A percentile compares a stretch with the other conserved stretches of the same genome.
Conservation (phyloP, 2,888 invertebrate genomes). For the Lacanobia oleracea region DNA sequence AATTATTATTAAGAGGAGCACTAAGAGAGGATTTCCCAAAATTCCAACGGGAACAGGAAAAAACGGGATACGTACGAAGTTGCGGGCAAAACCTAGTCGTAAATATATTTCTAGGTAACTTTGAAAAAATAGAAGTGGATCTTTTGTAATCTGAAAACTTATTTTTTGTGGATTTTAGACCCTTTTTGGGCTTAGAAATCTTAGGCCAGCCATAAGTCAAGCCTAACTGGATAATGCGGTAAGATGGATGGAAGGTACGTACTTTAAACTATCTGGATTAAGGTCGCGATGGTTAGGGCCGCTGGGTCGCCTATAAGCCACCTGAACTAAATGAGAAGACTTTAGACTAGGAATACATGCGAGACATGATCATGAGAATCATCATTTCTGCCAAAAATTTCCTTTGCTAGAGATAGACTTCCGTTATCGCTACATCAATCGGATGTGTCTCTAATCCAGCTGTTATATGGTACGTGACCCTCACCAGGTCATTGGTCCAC, state of each 20-base stretch:
- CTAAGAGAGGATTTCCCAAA: too few species aligned
- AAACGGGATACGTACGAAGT: too few species aligned
- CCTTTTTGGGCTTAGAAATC: conserved; percentile 21
- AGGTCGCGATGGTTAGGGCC: too few species aligned
- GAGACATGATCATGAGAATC: not conserved
- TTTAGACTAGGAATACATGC: too few species aligned
- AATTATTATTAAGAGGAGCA: too few species aligned
- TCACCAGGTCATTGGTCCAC: not conserved
- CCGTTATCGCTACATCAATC: too few species aligned
- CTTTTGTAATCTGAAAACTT: conserved; percentile 28
- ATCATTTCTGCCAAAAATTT: not conserved
- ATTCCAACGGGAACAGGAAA: too few species aligned
- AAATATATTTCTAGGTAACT: conserved; percentile 28
- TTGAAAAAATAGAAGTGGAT: conserved; percentile 18
- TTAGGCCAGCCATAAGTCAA: conserved; percentile 19
- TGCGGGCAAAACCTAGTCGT: too few species aligned
- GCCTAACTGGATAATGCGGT: conserved; percentile 14
- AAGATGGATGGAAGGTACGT: conserved; percentile 17
- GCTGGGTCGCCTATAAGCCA: not conserved
- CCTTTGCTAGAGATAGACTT: rapidly evolving
- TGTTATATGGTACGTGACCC: too few species aligned
- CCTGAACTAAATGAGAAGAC: too few species aligned
- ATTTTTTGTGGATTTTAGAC: conserved; percentile 11
- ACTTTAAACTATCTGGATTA: conserved; percentile 25
- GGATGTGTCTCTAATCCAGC: too few species aligned